A percentile compares a stretch with the other conserved stretches of the same genome.
Conservation (phyloP, 2,113 vertebrate genomes). For the Scalopus aquaticus region DNA sequence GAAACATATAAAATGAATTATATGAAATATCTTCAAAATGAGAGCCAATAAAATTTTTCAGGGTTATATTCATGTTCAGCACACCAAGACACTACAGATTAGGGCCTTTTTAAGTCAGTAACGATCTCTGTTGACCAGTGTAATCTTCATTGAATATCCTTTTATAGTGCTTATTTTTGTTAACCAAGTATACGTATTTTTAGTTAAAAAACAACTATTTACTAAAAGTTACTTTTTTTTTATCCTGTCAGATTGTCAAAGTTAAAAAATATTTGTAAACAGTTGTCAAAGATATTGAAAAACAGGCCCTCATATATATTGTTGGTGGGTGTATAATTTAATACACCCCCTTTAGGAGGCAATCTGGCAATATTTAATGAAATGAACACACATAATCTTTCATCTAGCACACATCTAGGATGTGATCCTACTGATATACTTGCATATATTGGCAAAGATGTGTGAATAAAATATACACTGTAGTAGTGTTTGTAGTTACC, state of each 20-base stretch:
- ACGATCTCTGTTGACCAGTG: too few species aligned
- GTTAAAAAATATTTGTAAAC: neutral
- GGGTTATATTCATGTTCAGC: too few species aligned
- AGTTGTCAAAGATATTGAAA: neutral
- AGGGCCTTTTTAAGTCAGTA: too few species aligned
- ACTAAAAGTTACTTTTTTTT: constrained; percentile 16
- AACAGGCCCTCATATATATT: neutral
- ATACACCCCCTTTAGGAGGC: neutral
- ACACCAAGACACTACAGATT: too few species aligned
- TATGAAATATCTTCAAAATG: too few species aligned
- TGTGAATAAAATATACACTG: neutral
- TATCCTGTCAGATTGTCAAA: neutral
- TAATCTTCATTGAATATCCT: neutral
- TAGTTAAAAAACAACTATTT: neutral
- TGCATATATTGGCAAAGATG: neutral
- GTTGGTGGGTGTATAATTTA: neutral
- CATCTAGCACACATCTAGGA: neutral
- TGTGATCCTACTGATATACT: neutral
- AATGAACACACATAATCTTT: neutral
- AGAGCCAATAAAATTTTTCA: too few species aligned
- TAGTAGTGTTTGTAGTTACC: neutral
- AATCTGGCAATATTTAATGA: neutral
- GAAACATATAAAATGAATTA: too few species aligned
- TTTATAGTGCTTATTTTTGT: neutral
- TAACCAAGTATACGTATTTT: neutral